Percentiles rank a stretch among this genome's conserved stretches.
These are phyloP conservation scores for Cotesia glomerata DNA, from an alignment of 1,140 invertebrate genomes.

Conservation along the genomic window DNA sequence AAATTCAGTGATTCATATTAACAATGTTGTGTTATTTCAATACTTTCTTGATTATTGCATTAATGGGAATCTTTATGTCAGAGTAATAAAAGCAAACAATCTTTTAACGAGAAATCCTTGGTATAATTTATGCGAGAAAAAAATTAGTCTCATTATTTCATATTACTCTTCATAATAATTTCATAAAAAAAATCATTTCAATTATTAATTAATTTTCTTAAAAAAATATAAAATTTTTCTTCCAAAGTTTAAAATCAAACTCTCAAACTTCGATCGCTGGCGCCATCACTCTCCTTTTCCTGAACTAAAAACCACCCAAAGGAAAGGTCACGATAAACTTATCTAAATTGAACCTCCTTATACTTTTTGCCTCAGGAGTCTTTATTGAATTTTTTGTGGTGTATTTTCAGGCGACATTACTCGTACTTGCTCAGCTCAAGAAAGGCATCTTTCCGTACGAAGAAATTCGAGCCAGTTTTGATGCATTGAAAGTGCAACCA, in stretches of 20 bases:
- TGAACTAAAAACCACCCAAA: too few relatives aligned
- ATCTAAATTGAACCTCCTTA: neutral
- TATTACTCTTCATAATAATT: too few relatives aligned
- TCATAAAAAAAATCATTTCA: too few relatives aligned
- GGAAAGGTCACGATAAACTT: neutral
- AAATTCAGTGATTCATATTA: conserved; percentile 16
- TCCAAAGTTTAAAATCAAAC: neutral
- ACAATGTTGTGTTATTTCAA: neutral
- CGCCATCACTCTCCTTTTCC: conserved; percentile 1
- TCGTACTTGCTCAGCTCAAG: neutral
- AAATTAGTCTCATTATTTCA: neutral
- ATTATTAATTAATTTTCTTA: too few relatives aligned
- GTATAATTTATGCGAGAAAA: neutral
- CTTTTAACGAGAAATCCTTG: neutral
- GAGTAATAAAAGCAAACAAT: neutral
- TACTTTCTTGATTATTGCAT: conserved; percentile 3
- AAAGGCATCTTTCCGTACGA: conserved; percentile 1
- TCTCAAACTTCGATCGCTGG: neutral
- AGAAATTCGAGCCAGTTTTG: conserved; percentile 53
- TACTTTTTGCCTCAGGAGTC: neutral
- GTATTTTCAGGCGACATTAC: neutral
- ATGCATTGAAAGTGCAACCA: conserved; percentile 56
- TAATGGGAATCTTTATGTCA: conserved; percentile 4
- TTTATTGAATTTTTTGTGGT: neutral
- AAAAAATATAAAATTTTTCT: too few relatives aligned